Percentiles rank a stretch among this genome's conserved stretches.
phyloP scores from a whole-genome alignment of 2,797 vertebrate species.

The Hoplostethus mediterraneus region DNA sequence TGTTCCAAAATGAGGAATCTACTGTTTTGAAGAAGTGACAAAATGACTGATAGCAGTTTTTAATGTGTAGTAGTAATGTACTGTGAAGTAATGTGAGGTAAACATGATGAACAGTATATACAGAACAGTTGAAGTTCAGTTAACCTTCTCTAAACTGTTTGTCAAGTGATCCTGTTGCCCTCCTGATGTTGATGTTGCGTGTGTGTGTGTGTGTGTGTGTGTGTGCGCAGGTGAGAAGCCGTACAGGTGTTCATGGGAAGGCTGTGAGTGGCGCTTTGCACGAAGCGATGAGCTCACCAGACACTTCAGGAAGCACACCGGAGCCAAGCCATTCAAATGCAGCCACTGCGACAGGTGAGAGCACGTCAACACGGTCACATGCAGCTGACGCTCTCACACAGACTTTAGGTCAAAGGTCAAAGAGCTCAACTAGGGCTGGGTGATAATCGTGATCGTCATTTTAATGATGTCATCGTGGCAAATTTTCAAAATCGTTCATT shows the following conservation, averaged over 20 bases:
- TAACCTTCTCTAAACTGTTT: no score
- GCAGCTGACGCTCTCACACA: neutral
- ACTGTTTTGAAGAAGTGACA: neutral
- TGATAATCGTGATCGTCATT: no score
- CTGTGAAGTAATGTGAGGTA: no score
- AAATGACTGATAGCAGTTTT: constrained; percentile 3
- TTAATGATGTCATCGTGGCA: no score
- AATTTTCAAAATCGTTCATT: no score
- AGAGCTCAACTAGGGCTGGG: no score
- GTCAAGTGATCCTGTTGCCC: no score
- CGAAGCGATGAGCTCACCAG: constrained; percentile 97
- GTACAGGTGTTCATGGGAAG: constrained; percentile 98
- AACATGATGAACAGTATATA: neutral
- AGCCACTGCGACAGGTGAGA: constrained; percentile 96
- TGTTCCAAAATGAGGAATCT: neutral
- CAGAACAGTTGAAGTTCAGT: no score
- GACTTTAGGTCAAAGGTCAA: no score
- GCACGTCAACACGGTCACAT: no score
- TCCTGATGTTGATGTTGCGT: neutral
- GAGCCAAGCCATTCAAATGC: constrained; percentile 99
- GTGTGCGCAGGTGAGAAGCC: constrained; percentile 99
- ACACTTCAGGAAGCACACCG: constrained; percentile 99
- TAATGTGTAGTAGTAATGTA: no score
- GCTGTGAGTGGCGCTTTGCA: constrained; percentile 98
- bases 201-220: no score